Evolutionary conservation across 2,888 invertebrate species (phyloP), one percentile per base, ranked within the genome.

Genomic region (Archips crataeganus): DNA sequence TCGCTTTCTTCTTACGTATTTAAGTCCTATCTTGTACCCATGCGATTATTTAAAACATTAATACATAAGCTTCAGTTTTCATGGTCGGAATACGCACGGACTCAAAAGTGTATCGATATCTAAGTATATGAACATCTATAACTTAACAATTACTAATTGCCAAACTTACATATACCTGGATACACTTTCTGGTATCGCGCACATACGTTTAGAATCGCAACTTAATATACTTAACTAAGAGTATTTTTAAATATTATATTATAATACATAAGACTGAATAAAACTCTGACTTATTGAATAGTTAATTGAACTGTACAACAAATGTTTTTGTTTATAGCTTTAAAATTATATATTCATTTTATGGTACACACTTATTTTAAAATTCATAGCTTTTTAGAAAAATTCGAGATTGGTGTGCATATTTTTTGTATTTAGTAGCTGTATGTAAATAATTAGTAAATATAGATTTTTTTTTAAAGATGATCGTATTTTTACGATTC

Each of bases 171-270:
- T 49, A 49, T 61, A 60, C 42, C 42, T 34, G 13, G 13, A 63
- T 49, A 10, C 8, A n/a, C 32, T 5, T n/a, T 64, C 9, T n/a
- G 32, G 47, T 49, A 34, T 49, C 32, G 11, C 49, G 13, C 32
- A 47, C 23, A 47, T 8, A 32, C 32, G 34, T 6, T 42, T n/a
- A 54, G n/a, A 54, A 45, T 34, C 5, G 3, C 10, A 32, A 57
- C 47, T 54, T 61, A 34, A 36, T 51, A 15, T 51, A n/a, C n/a
- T n/a, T n/a, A 49, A 42, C 39, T 60, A 60, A 32, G 15, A 65
- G 36, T 32, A 60, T 39, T 8, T 36, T 51, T 71, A 65, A 59
- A 67, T 59, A 59, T 59, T 67, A 45, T 67, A 1, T 47, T 39
- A 47, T n/a, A 68, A 3, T 47, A 39, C 57, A 15, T 39, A 57